Evolutionary conservation across 2,888 invertebrate species (phyloP).

Genomic region (Mythimna ferrago): DNA sequence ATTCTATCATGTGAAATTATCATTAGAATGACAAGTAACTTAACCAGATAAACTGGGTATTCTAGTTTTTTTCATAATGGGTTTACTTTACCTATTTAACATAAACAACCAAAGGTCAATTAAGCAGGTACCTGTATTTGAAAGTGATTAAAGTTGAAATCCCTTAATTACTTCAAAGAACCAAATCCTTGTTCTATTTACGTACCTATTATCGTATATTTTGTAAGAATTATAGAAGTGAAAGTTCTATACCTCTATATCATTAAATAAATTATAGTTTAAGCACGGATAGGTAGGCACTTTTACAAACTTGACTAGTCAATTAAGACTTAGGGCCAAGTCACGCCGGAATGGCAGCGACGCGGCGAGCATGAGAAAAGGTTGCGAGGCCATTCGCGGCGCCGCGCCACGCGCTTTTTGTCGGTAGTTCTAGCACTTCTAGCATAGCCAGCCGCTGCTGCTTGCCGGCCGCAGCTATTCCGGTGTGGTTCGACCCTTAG

Average conservation of each 20-base stretch:
- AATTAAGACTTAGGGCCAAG: neutral
- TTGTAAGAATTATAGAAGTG: neutral
- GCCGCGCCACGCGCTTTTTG: too few species aligned
- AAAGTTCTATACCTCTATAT: neutral
- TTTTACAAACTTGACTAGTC: neutral
- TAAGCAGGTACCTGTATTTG: neutral
- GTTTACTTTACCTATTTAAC: neutral
- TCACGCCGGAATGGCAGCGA: too few species aligned
- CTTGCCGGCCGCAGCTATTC: too few species aligned
- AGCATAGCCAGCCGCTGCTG: too few species aligned
- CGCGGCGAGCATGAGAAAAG: too few species aligned
- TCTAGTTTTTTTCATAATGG: neutral
- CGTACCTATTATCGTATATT: neutral
- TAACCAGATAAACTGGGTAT: neutral
- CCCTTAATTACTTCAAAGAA: neutral
- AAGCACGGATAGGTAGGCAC: neutral
- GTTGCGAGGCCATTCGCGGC: too few species aligned
- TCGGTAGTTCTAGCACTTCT: too few species aligned
- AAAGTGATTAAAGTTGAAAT: neutral
- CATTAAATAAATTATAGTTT: slow-evolving; percentile 1
- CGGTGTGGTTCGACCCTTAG: too few species aligned
- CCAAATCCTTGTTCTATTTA: neutral
- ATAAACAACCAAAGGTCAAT: neutral
- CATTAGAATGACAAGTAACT: neutral
- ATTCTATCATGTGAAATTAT: neutral